Evolutionary conservation across 2,888 invertebrate species (phyloP), one percentile per base, ranked within the genome.

Genomic region (Stenodera caucasica): DNA sequence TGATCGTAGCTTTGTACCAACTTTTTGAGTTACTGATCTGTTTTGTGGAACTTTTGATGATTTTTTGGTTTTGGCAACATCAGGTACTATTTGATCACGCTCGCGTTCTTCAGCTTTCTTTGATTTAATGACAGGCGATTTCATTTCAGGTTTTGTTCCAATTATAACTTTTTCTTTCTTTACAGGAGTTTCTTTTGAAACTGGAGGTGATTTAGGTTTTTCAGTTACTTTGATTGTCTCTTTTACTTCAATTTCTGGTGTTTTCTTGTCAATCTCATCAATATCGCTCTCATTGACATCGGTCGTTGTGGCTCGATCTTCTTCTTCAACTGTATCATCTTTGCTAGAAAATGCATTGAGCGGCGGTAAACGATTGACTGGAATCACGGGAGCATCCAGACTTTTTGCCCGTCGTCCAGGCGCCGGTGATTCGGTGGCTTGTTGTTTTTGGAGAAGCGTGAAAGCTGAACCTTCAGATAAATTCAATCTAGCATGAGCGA

Each of bases 331-430:
- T 0, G 94, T 94, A 75, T 94, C 94, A 76, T 94, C 94, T 80
- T 93, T 93, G 23, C 92, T 92, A 1, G 93, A 94, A 77, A 93
- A 92, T 0, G 93, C 91, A 79, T 92, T 91, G 78, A 91, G 88
- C 7, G 92, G 89, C 14, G 93, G 93, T 45, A 94, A 79, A 72
- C 89, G 84, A 77, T 89, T 90, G 30, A 93, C 80, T 18, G 92
- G 89, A 72, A 94, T 91, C 21, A 93, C 89, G 1, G 93, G 91
- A 2, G 92, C 90, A 72, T 94, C 94, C 66, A 94, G 82, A 61
- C 93, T 93, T 80, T 93, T 92, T 1, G 93, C 90, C 70, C 92
- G 84, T 55, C 93, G 84, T 57, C 90, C 88, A 3, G 89, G 81
- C 7, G 88, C 87, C 3, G 91, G 91, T 0, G 91, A 92, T 70